phyloP scores from a whole-genome alignment of 1,140 invertebrate genomes.

The Heliconius melpomene region DNA sequence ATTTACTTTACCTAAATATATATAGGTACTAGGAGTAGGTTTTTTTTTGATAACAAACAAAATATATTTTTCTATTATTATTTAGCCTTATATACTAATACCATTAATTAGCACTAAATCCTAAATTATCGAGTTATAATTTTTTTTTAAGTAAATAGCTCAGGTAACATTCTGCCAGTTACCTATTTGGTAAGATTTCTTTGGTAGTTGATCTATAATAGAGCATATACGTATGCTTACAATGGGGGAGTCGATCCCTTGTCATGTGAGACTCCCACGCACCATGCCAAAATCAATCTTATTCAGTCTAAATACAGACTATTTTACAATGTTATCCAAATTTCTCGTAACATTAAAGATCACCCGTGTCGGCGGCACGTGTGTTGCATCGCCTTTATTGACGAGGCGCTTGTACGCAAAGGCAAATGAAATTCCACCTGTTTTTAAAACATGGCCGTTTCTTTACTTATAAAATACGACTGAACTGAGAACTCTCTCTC shows the following conservation, averaged over 20 bases:
- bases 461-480: not conserved
- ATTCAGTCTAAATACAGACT: not conserved
- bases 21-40: too few species aligned
- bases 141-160: too few species aligned
- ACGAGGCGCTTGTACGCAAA: slow-evolving; percentile 56
- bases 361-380: slow-evolving; percentile 67
- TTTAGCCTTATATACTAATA: too few species aligned
- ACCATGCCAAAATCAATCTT: slow-evolving; percentile 42
- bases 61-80: too few species aligned
- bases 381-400: slow-evolving; percentile 71
- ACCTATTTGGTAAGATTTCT: not conserved
- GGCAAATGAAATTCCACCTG: slow-evolving; percentile 71
- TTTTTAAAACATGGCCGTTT: slow-evolving; percentile 55
- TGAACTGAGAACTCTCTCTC: not conserved
- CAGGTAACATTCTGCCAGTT: not conserved
- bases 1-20: too few species aligned
- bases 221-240: slow-evolving; percentile 68
- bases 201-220: slow-evolving; percentile 49
- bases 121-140: too few species aligned
- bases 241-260: slow-evolving; percentile 68
- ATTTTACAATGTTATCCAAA: not conserved
- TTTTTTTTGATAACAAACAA: not conserved
- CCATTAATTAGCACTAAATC: too few species aligned
- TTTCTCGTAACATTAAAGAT: slow-evolving; percentile 46
- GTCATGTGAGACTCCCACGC: slow-evolving; percentile 51